phyloP scores from a whole-genome alignment of 1,140 invertebrate species.

The Mizuhopecten yessoensis region DNA sequence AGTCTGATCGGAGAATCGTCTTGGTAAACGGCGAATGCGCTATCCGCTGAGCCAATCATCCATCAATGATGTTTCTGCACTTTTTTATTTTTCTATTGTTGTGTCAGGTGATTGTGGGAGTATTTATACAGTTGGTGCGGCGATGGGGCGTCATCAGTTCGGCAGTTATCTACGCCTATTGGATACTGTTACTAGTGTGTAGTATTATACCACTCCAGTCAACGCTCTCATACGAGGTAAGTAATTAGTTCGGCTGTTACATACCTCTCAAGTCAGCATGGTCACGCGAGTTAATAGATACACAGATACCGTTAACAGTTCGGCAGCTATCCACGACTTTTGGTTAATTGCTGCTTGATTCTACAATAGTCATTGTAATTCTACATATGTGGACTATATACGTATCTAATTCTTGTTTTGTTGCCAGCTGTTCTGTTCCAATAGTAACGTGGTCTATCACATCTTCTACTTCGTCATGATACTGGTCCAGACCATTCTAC shows the following conservation, averaged over 20 bases:
- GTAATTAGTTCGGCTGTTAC: background rate
- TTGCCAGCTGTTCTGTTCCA: background rate
- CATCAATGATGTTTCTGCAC: too few relatives aligned
- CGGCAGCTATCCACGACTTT: background rate
- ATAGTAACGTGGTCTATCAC: background rate
- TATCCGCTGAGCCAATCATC: too few relatives aligned
- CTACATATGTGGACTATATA: too few relatives aligned
- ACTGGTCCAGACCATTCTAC: background rate
- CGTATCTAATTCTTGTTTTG: too few relatives aligned
- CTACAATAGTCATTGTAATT: background rate
- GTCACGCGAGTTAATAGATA: too few relatives aligned
- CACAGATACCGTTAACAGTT: too few relatives aligned
- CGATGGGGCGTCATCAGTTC: constrained; percentile 8
- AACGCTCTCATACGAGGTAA: background rate
- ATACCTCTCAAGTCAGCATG: too few relatives aligned
- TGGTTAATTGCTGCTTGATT: too few relatives aligned
- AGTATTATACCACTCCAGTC: background rate
- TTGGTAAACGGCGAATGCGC: too few relatives aligned
- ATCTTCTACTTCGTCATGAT: constrained; percentile 14
- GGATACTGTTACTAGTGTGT: background rate
- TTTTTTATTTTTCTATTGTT: background rate
- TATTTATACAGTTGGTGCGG: background rate
- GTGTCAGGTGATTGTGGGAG: background rate
- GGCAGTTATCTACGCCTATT: constrained; percentile 30
- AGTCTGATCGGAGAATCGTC: too few relatives aligned